Evolutionary conservation across 2,888 invertebrate species (phyloP).

Genomic region (Agrochola lychnidis): DNA sequence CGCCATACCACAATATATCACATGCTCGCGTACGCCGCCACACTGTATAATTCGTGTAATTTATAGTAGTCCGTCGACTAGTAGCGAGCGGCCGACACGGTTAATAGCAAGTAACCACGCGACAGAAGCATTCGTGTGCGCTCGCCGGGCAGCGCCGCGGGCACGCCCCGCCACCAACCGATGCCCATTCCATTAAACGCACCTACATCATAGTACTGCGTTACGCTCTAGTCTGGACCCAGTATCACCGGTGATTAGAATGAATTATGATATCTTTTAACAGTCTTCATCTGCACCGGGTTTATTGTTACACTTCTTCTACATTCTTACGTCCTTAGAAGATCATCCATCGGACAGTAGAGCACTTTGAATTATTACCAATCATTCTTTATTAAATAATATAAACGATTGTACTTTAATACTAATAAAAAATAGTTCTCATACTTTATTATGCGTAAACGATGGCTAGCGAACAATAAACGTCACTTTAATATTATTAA

Average conservation of each 20-base stretch:
- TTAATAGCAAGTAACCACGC: slow-evolving; percentile 89
- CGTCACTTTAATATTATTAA: slow-evolving; percentile 78
- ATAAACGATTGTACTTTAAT: slow-evolving; percentile 52
- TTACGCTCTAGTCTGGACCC: slow-evolving; percentile 66
- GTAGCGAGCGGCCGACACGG: slow-evolving; percentile 82
- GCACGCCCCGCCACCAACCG: slow-evolving; percentile 66
- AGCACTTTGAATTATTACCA: slow-evolving; percentile 29
- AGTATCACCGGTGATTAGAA: slow-evolving; percentile 51
- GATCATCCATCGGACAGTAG: not conserved
- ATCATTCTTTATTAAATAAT: slow-evolving; percentile 53
- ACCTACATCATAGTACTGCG: slow-evolving; percentile 71
- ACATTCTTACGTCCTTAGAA: slow-evolving; percentile 7
- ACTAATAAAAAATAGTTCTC: slow-evolving; percentile 36
- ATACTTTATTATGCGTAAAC: slow-evolving; percentile 51
- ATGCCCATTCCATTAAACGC: slow-evolving; percentile 77
- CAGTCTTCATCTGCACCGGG: slow-evolving; percentile 30
- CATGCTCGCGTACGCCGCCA: slow-evolving; percentile 81
- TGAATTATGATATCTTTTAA: slow-evolving; percentile 48
- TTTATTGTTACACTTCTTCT: slow-evolving; percentile 23
- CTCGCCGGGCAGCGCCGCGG: slow-evolving; percentile 67
- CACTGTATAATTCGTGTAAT: slow-evolving; percentile 89
- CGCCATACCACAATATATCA: slow-evolving; percentile 88
- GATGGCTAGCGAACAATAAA: slow-evolving; percentile 71
- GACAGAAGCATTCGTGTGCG: slow-evolving; percentile 81
- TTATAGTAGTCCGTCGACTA: slow-evolving; percentile 85